Evolutionary conservation across 2,888 invertebrate genomes (phyloP).

Genomic region (Mesorhabditis sp.): DNA sequence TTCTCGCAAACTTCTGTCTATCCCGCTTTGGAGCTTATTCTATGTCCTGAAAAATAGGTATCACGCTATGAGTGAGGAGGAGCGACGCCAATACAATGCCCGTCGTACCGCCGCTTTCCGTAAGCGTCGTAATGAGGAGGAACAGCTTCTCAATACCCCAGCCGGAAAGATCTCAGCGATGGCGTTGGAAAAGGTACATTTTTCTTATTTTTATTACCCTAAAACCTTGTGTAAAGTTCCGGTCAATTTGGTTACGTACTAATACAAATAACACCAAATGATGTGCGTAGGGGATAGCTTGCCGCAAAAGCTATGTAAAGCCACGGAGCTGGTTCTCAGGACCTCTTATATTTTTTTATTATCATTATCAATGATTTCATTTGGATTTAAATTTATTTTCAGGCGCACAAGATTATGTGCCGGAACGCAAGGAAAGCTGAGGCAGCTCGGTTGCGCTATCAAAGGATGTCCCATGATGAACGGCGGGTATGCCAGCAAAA

Average conservation of each 20-base stretch:
- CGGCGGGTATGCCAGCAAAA: constrained; percentile 17
- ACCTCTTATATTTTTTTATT: constrained; percentile 1
- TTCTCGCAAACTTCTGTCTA: neutral
- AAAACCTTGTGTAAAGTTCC: no score
- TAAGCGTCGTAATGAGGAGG: constrained; percentile 9
- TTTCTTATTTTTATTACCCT: no score
- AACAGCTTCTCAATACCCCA: constrained; percentile 12
- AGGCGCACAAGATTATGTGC: constrained; percentile 39
- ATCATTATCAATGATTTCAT: neutral
- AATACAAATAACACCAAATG: no score
- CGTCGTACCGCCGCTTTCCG: constrained; percentile 14
- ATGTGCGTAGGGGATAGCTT: no score
- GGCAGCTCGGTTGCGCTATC: constrained; percentile 33
- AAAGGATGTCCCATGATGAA: constrained; percentile 34
- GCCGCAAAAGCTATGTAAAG: no score
- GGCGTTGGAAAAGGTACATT: constrained; percentile 17
- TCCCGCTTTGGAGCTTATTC: no score
- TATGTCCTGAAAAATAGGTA: constrained; percentile 9
- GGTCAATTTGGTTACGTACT: no score
- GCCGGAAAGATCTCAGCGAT: constrained; percentile 29
- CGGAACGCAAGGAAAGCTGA: constrained; percentile 39
- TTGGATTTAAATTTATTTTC: neutral
- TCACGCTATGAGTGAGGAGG: constrained; percentile 15
- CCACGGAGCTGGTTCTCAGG: no score
- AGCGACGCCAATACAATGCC: constrained; percentile 14